Evolutionary conservation across 2,797 vertebrate genomes (phyloP).

Genomic region (Adrianichthys oophorus): DNA sequence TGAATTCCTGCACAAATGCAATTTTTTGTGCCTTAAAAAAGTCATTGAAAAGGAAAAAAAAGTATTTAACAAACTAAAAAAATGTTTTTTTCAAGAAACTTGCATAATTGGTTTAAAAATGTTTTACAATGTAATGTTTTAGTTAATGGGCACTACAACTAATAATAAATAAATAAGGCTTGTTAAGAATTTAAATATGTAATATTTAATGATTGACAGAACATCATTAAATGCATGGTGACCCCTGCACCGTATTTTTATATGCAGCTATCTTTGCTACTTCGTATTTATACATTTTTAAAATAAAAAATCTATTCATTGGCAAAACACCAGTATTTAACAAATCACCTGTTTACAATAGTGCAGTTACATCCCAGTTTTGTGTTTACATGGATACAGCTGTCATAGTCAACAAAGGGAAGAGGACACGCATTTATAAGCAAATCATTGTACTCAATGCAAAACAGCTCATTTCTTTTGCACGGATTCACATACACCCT

Average conservation of each 20-base stretch:
- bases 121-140: too few relatives aligned
- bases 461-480: conserved; percentile 31
- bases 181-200: too few relatives aligned
- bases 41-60: too few relatives aligned
- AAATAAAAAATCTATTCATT: background rate
- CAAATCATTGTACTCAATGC: conserved; percentile 37
- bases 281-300: conserved; percentile 2
- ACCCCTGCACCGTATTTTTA: conserved; percentile 1
- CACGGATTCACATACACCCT: conserved; percentile 30
- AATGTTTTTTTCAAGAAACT: too few relatives aligned
- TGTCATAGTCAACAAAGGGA: conserved; percentile 40
- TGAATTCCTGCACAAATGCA: too few relatives aligned
- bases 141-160: too few relatives aligned
- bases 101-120: too few relatives aligned
- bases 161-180: too few relatives aligned
- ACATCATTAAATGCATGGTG: background rate
- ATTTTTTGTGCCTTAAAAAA: too few relatives aligned
- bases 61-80: too few relatives aligned
- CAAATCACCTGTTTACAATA: conserved; percentile 24
- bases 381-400: conserved; percentile 26
- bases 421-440: conserved; percentile 36
- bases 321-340: conserved; percentile 3
- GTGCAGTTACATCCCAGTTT: conserved; percentile 12
- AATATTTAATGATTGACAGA: background rate
- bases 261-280: too few relatives aligned